Percentiles rank a stretch among this genome's conserved stretches.
phyloP scores from a whole-genome alignment of 2,888 invertebrate genomes.

The Chirona hameri region DNA sequence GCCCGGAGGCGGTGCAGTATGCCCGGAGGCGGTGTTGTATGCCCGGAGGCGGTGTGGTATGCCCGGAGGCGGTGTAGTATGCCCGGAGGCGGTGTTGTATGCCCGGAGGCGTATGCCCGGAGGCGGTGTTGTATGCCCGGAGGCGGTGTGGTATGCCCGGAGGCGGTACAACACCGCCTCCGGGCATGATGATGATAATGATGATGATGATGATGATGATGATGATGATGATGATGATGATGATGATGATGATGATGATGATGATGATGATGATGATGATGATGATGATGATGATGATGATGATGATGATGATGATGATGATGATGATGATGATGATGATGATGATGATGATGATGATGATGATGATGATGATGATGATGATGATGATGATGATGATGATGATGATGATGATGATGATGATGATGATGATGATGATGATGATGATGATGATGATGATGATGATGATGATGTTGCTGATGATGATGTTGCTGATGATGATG shows the following conservation, averaged over 20 bases:
- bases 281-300: conserved; percentile 22
- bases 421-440: conserved; percentile 22
- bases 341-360: conserved; percentile 22
- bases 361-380: conserved; percentile 22
- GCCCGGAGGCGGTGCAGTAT: no score
- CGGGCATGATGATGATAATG: conserved; percentile 22
- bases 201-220: conserved; percentile 22
- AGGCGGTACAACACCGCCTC: no score
- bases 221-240: conserved; percentile 22
- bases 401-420: conserved; percentile 22
- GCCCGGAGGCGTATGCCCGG: no score
- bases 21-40: no score
- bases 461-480: no score
- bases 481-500: no score
- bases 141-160: no score
- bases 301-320: conserved; percentile 22
- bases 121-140: no score
- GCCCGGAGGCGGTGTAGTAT: no score
- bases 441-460: conserved; percentile 22
- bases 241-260: conserved; percentile 22
- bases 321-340: conserved; percentile 22
- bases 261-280: conserved; percentile 22
- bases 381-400: conserved; percentile 22
- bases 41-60: no score
- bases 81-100: no score